Evolutionary conservation across 2,888 invertebrate species (phyloP).

Genomic region (Asteroscopus sphinx): DNA sequence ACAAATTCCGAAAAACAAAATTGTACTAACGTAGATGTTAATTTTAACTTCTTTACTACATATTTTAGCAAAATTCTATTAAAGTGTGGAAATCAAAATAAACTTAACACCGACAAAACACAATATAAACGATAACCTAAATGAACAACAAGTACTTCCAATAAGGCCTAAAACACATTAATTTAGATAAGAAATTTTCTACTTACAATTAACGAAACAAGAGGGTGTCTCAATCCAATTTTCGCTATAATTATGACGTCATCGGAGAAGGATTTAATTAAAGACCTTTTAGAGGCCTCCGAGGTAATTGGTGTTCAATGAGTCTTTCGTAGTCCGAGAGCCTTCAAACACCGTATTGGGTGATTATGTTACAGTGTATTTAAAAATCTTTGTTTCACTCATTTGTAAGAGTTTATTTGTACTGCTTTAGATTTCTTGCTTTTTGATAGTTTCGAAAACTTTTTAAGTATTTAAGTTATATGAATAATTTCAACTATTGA

Average conservation of each 20-base stretch:
- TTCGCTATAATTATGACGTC: constrained; percentile 88
- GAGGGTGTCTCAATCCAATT: constrained; percentile 85
- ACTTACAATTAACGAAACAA: constrained; percentile 86
- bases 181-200: constrained; percentile 79
- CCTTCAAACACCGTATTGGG: constrained; percentile 69
- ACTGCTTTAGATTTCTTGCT: constrained; percentile 6
- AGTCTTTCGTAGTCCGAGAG: constrained; percentile 87
- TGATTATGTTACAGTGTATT: constrained; percentile 78
- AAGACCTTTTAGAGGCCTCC: constrained; percentile 86
- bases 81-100: background rate
- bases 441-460: background rate
- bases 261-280: constrained; percentile 90
- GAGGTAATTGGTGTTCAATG: constrained; percentile 89
- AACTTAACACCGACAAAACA: constrained; percentile 10
- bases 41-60: no score
- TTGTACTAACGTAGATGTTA: no score
- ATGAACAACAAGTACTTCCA: constrained; percentile 41
- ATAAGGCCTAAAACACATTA: constrained; percentile 69
- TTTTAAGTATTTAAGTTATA: no score
- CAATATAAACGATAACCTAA: constrained; percentile 24
- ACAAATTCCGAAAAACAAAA: no score
- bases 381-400: constrained; percentile 67
- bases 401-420: constrained; percentile 32
- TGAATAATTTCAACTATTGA: no score
- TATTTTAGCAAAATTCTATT: no score